phyloP scores from a whole-genome alignment of 1,140 invertebrate species.

The Hormaphis cornu region DNA sequence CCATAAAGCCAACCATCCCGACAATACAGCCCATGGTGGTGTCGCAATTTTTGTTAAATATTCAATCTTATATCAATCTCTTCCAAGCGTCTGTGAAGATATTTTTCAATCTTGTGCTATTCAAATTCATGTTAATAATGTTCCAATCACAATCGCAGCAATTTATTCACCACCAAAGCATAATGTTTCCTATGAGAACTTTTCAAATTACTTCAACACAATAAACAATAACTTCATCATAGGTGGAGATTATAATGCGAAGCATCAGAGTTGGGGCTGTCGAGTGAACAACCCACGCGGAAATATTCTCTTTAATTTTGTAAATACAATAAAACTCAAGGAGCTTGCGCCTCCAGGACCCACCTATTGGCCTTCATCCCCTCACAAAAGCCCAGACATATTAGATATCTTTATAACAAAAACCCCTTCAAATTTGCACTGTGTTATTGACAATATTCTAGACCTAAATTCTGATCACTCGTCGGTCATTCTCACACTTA shows the following conservation, averaged over 20 bases:
- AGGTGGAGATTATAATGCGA: constrained; percentile 16
- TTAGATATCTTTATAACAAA: constrained; percentile 9
- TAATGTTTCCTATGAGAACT: constrained; percentile 38
- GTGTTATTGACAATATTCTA: background rate
- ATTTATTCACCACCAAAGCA: constrained; percentile 35
- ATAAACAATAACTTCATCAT: constrained; percentile 41
- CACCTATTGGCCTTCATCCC: constrained; percentile 6
- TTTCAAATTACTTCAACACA: constrained; percentile 37
- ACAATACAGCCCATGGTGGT: background rate
- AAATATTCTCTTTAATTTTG: constrained; percentile 36
- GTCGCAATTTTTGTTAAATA: background rate
- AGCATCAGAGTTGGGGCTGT: constrained; percentile 34
- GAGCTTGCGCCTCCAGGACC: constrained; percentile 32
- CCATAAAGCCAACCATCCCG: background rate
- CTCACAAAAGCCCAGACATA: background rate
- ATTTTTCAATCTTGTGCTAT: constrained; percentile 18
- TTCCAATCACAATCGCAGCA: background rate
- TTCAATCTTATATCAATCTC: background rate
- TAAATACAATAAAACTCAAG: constrained; percentile 17
- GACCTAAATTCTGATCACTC: constrained; percentile 25
- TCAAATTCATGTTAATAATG: background rate
- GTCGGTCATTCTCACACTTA: background rate
- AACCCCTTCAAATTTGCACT: background rate
- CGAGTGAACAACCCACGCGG: constrained; percentile 40
- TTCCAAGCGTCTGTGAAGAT: background rate